Percentiles rank a stretch among this genome's conserved stretches.
Evolutionary conservation across 2,888 invertebrate genomes (phyloP).

Genomic region (Acanthopleura granulata): DNA sequence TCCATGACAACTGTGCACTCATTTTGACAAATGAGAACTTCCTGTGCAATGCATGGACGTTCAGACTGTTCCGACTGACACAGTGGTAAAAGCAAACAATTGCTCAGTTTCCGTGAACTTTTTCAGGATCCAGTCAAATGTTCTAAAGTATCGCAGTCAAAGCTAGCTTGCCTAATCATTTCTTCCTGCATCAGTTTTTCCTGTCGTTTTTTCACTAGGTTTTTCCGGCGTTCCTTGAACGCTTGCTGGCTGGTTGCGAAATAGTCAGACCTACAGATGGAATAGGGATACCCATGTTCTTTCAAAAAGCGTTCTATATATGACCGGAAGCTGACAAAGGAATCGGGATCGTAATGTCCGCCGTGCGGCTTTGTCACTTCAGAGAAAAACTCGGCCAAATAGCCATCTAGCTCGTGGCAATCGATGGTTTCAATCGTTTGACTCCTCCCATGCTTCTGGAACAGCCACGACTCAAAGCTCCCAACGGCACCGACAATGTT

Average conservation of each 20-base stretch:
- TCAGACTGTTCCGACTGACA: no score
- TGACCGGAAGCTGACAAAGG: not conserved
- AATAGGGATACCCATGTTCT: not conserved
- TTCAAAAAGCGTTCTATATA: conserved; percentile 5
- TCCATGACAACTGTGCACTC: no score
- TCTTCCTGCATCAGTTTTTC: conserved; percentile 5
- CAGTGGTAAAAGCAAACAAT: no score
- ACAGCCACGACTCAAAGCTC: conserved; percentile 15
- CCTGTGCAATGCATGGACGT: no score
- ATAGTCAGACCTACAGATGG: not conserved
- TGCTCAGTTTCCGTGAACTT: no score
- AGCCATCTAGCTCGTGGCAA: not conserved
- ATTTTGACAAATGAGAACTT: no score
- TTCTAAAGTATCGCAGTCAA: no score
- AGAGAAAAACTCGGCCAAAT: conserved; percentile 14
- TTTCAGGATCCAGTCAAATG: no score
- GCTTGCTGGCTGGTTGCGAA: conserved; percentile 4
- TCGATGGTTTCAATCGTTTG: not conserved
- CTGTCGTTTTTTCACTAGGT: not conserved
- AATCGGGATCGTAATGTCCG: not conserved
- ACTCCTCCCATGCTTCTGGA: not conserved
- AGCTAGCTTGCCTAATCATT: not conserved
- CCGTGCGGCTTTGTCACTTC: conserved; percentile 1
- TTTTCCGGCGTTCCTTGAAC: conserved; percentile 5
- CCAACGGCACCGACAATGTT: conserved; percentile 12